Evolutionary conservation across 1,140 invertebrate genomes (phyloP), one percentile per base, ranked within the genome.

Genomic region (Andrena cerasifolii): DNA sequence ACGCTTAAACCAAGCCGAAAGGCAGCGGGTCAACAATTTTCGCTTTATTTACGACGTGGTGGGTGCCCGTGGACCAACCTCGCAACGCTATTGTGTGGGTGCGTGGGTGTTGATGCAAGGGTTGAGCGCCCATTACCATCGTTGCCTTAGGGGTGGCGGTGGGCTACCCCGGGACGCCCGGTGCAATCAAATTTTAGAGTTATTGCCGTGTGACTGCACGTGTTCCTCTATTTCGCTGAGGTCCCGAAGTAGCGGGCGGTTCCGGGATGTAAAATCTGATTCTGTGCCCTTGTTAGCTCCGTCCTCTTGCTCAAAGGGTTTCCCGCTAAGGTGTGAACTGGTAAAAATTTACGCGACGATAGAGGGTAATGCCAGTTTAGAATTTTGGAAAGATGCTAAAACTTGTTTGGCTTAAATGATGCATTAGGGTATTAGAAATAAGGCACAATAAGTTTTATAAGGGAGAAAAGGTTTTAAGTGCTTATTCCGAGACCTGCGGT

Each of bases 151-250:
- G 68, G 85, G 90, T 40, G 36, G 36, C 36, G 90, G 89, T 88
- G 82, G 79, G 82, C 80, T 80, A 83, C 81, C 84, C 86, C 81
- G 28, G 36, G 36, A 61, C 74, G 79, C 80, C 79, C 56, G 86
- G 82, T 84, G 84, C 90, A 91, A 91, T 91, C 90, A 90, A 91
- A 91, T 91, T 91, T 89, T 82, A 87, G 84, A 91, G 88, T 90
- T 90, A 91, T 89, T 87, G 89, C 89, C 86, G 73, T 58, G 78
- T 66, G 82, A 83, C 76, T 74, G 68, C 76, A 51, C 66, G 81
- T 67, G 72, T 67, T 31, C 53, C 65, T 62, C n/a, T n/a, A n/a
- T 43, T 28, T 74, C 67, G 78, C 21, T 45, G 14, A 70, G 43
- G 82, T 49, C 67, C 45, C 21, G 33, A 24, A 53, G 43, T 73